Conservation (phyloP, 2,888 invertebrate species). For the Dryocosmus kuriphilus region DNA sequence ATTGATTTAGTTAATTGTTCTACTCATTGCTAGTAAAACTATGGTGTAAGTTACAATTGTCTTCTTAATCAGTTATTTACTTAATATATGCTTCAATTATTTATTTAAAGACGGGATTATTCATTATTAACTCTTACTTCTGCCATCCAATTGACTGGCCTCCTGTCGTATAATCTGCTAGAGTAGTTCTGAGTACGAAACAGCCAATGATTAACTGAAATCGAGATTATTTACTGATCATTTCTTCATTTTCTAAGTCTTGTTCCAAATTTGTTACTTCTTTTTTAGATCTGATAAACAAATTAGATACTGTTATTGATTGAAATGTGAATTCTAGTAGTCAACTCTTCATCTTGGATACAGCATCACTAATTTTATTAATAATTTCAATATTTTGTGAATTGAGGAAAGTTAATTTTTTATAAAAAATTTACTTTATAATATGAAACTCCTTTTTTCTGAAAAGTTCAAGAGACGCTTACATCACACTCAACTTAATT, state of each 20-base stretch:
- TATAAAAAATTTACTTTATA: too few relatives aligned
- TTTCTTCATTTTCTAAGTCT: not conserved
- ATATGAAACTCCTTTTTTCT: not conserved
- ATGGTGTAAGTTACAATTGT: too few relatives aligned
- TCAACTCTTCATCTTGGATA: not conserved
- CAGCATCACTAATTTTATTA: not conserved
- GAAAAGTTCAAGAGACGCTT: not conserved
- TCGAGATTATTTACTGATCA: conserved; percentile 4
- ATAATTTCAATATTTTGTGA: not conserved
- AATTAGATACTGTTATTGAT: too few relatives aligned
- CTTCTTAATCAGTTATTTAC: not conserved
- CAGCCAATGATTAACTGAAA: conserved; percentile 61
- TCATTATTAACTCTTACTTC: conserved; percentile 59
- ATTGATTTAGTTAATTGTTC: too few relatives aligned
- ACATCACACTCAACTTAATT: not conserved
- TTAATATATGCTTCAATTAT: not conserved
- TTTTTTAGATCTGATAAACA: too few relatives aligned
- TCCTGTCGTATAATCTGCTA: conserved; percentile 54
- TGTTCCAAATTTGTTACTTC: not conserved
- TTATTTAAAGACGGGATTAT: not conserved
- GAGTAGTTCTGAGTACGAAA: conserved; percentile 55
- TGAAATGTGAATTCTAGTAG: not conserved
- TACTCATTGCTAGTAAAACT: too few relatives aligned
- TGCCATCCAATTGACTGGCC: conserved; percentile 63
- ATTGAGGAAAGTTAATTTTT: too few relatives aligned